Conservation (phyloP, 2,113 vertebrate species). For the Chaetops frenatus region DNA sequence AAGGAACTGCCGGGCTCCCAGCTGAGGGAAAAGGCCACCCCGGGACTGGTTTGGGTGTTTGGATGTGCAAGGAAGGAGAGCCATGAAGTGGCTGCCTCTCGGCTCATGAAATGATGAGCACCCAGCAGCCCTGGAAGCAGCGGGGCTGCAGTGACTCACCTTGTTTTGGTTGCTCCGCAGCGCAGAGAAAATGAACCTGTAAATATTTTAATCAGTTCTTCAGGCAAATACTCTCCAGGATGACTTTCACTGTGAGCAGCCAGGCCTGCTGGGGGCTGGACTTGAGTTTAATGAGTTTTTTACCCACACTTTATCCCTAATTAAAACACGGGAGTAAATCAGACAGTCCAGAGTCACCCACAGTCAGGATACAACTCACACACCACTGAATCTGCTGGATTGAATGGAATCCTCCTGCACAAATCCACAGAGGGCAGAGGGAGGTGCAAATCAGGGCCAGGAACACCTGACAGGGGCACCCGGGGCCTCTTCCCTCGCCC, state of each 20-base stretch:
- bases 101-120: background rate
- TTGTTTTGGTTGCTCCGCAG: background rate
- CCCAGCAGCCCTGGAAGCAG: background rate
- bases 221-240: background rate
- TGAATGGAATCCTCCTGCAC: background rate
- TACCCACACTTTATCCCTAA: background rate
- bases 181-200: background rate
- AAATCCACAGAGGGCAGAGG: background rate
- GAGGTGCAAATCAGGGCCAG: background rate
- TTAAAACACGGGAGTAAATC: background rate
- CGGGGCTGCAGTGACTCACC: background rate
- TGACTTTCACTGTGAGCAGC: background rate
- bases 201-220: background rate
- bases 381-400: accelerated
- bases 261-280: background rate
- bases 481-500: background rate
- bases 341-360: background rate
- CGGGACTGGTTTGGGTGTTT: background rate
- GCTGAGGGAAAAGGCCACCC: background rate
- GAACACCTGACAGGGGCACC: background rate
- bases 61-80: background rate
- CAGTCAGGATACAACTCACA: background rate
- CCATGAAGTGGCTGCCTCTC: background rate
- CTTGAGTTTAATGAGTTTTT: background rate
- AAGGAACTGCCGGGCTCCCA: background rate